A percentile compares a stretch with the other conserved stretches of the same genome.
phyloP scores from a whole-genome alignment of 2,888 invertebrate species.

The Hirudinaria manillensis region DNA sequence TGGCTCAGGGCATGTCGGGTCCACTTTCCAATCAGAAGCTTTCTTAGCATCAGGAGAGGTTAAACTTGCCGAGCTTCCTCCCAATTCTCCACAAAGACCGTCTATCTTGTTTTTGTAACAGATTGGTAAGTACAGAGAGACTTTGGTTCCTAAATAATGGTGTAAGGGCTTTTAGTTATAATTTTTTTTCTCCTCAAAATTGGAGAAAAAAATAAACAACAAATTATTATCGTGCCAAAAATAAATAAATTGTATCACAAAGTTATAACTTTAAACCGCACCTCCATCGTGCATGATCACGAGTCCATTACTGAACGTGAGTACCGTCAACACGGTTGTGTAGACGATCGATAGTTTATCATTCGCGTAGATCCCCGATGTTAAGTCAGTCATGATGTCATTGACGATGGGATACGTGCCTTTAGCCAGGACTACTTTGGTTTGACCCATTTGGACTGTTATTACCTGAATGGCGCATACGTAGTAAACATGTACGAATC shows the following conservation, averaged over 20 bases:
- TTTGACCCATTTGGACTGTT: conserved; percentile 10
- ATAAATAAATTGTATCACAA: not conserved
- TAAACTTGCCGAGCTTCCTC: not conserved
- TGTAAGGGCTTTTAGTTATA: not conserved
- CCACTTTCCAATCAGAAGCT: conserved; percentile 26
- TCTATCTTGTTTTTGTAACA: conserved; percentile 26
- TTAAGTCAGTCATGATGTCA: conserved; percentile 16
- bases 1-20: conserved; percentile 24
- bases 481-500: no score
- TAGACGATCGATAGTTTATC: conserved; percentile 16
- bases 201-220: not conserved
- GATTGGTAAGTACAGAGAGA: conserved; percentile 23
- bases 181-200: not conserved
- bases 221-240: not conserved
- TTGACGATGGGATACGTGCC: conserved; percentile 23
- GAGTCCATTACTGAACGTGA: conserved; percentile 27
- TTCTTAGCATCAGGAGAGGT: conserved; percentile 25
- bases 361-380: conserved; percentile 12
- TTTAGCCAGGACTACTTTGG: conserved; percentile 23
- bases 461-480: not conserved
- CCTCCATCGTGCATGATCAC: conserved; percentile 26
- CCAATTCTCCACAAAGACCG: conserved; percentile 26
- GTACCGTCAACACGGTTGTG: conserved; percentile 21
- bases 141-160: conserved; percentile 22
- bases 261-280: not conserved